Conservation (phyloP, 2,113 vertebrate genomes). For the Tringa solitaria region DNA sequence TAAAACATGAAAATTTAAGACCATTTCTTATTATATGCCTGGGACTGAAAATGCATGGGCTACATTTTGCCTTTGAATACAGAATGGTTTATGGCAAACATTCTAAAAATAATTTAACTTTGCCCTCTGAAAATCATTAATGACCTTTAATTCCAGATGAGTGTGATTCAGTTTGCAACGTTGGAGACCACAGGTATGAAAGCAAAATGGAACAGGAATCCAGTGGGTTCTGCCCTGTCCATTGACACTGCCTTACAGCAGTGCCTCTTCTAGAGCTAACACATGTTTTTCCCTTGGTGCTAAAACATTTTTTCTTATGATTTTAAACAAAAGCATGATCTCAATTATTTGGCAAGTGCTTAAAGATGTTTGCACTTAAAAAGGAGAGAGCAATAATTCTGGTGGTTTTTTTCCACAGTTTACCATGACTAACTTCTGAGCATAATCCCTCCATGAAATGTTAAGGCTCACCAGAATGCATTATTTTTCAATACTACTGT, state of each 20-base stretch:
- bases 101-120: background rate
- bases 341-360: slow-evolving; percentile 2
- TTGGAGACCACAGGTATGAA: background rate
- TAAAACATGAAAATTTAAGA: background rate
- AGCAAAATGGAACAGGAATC: background rate
- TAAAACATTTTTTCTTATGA: background rate
- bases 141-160: background rate
- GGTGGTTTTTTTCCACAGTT: background rate
- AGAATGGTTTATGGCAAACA: background rate
- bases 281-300: background rate
- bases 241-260: background rate
- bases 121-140: background rate
- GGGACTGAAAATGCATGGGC: background rate
- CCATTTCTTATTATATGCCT: background rate
- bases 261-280: background rate
- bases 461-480: background rate
- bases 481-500: background rate
- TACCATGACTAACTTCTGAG: background rate
- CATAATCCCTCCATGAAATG: background rate
- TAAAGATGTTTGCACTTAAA: background rate
- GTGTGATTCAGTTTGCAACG: background rate
- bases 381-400: background rate
- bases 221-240: background rate
- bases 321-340: slow-evolving; percentile 7
- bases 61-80: background rate